Conservation (phyloP, 53 echinoderm and acorn worm species). For the Mesocentrotus franciscanus region DNA sequence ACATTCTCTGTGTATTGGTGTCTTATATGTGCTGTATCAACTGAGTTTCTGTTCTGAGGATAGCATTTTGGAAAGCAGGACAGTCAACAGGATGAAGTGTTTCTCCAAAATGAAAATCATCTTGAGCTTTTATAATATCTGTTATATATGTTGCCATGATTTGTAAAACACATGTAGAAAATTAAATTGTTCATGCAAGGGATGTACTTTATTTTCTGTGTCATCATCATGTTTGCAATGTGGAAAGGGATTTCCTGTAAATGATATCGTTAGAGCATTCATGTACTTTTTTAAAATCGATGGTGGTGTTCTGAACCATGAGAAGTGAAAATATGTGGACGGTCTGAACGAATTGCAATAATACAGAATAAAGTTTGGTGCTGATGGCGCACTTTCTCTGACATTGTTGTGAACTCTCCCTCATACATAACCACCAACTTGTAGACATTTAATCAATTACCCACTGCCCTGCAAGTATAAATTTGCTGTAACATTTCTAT, state of each 20-base stretch:
- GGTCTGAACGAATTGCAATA: not conserved
- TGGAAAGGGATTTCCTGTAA: not conserved
- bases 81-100: not conserved
- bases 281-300: not conserved
- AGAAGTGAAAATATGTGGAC: not conserved
- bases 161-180: not conserved
- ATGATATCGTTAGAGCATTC: not conserved
- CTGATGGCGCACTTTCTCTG: not conserved
- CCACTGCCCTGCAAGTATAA: not conserved
- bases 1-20: not conserved
- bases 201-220: not conserved
- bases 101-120: not conserved
- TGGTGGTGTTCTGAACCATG: not conserved
- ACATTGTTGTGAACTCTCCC: not conserved
- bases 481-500: too few species aligned
- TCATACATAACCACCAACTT: not conserved
- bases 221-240: not conserved
- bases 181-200: not conserved
- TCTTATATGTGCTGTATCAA: not conserved
- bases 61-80: not conserved
- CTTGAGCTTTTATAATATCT: not conserved
- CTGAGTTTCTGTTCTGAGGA: not conserved
- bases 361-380: not conserved
- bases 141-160: not conserved
- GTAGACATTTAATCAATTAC: not conserved